phyloP scores from a whole-genome alignment of 2,888 invertebrate species.

The Tubiluchus corallicola region DNA sequence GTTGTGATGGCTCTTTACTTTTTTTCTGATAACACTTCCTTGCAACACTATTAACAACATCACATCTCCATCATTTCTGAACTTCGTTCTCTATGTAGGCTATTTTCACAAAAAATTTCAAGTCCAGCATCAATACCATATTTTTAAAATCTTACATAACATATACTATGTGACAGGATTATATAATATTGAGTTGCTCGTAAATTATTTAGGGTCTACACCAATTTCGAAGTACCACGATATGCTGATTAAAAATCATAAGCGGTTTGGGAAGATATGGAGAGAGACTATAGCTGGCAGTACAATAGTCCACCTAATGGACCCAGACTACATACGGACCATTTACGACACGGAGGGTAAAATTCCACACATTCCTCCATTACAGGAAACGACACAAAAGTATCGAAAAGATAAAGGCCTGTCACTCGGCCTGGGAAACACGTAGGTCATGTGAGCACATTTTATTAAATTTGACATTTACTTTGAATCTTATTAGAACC shows the following conservation, averaged over 20 bases:
- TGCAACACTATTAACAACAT: too few species aligned
- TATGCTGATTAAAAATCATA: conserved; percentile 30
- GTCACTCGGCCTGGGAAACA: conserved; percentile 38
- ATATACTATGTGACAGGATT: too few species aligned
- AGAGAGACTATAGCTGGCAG: conserved; percentile 32
- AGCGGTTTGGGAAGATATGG: conserved; percentile 35
- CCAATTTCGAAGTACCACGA: conserved; percentile 26
- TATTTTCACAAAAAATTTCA: too few species aligned
- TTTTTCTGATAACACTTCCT: too few species aligned
- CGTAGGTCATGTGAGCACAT: conserved; percentile 33
- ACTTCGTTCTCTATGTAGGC: too few species aligned
- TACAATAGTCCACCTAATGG: conserved; percentile 31
- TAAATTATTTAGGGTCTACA: too few species aligned
- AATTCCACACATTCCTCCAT: conserved; percentile 34
- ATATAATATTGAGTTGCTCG: conserved; percentile 18
- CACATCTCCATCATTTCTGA: too few species aligned
- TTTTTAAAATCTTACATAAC: too few species aligned
- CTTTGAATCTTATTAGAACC: too few species aligned
- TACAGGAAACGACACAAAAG: conserved; percentile 35
- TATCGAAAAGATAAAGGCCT: conserved; percentile 33
- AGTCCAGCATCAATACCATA: too few species aligned
- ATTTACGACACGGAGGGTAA: conserved; percentile 36
- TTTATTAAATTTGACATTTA: too few species aligned
- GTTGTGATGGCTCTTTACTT: too few species aligned
- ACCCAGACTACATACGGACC: conserved; percentile 34